Evolutionary conservation across 2,113 vertebrate species (phyloP).

Genomic region (Proteles cristata): DNA sequence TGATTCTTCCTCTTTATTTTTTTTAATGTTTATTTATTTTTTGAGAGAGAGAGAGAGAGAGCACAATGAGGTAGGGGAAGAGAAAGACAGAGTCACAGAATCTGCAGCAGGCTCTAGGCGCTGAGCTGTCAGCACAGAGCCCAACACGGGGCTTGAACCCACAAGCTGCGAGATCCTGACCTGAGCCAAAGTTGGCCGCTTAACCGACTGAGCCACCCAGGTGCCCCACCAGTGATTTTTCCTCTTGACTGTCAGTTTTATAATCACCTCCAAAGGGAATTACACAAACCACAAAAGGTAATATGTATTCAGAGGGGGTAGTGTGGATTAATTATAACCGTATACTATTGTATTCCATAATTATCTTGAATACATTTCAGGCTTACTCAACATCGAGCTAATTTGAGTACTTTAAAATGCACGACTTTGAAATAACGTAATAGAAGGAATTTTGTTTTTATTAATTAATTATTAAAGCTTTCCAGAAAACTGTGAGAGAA

Average conservation of each 20-base stretch:
- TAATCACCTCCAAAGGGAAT: neutral
- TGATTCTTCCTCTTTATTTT: neutral
- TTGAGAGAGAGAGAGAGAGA: too few species aligned
- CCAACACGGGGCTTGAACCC: too few species aligned
- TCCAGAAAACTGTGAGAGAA: neutral
- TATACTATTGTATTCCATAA: neutral
- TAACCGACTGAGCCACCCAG: too few species aligned
- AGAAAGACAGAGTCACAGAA: too few species aligned
- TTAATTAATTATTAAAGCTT: conserved; percentile 16
- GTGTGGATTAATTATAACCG: conserved; percentile 22
- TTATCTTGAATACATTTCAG: conserved; percentile 19
- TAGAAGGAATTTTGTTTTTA: neutral
- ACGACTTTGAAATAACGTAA: neutral
- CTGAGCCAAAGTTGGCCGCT: too few species aligned
- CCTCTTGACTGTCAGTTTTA: too few species aligned
- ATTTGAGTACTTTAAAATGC: neutral
- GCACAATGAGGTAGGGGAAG: too few species aligned
- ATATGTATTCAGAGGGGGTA: neutral
- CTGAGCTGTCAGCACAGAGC: too few species aligned
- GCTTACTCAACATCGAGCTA: neutral
- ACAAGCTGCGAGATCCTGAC: too few species aligned
- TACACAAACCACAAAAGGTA: neutral
- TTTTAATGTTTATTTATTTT: too few species aligned
- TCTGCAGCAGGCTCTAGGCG: too few species aligned
- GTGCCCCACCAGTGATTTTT: neutral